Base-by-base conservation (phyloP, 1,140 invertebrate genomes). In the Notospermus geniculatus region DNA sequence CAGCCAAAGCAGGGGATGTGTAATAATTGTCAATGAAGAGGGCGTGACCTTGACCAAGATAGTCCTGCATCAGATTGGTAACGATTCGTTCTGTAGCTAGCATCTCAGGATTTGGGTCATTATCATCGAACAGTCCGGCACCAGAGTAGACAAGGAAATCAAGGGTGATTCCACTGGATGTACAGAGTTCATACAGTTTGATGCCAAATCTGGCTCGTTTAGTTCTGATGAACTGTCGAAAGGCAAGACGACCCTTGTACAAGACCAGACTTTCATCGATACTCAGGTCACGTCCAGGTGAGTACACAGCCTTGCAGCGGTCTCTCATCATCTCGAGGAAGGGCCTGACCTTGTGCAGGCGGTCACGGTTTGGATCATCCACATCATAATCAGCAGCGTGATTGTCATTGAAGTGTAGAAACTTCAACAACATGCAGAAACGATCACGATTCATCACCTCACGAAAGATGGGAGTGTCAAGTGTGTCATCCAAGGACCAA, bases 31-130 rank as follows among this genome's bases (percentile, higher is more conserved):
- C 46, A 23, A 27, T 50, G 46, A 23, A 50, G 4, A 50, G 46
- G 5, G n/a, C 25, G n/a, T 27, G 46, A 23, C 46, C 46, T 5
- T 50, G 5, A 50, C 25, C 25, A 5, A 50, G 25, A 50, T 50
- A 50, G 25, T 19, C n/a, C 25, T 50, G 46, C 46, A 50, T 50
- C 25, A n/a, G 46, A n/a, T 50, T 50, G 46, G 25, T n/a, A 23
- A n/a, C 46, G n/a, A 50, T 50, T 50, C 46, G n/a, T 50, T 50
- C 46, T 19, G 46, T 50, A 4, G 9, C 19, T 50, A 7, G n/a
- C 46, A 50, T 50, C 4, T 50, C 46, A 50, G 46, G 46, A 23
- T 50, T 50, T 50, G 46, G 46, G n/a, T 50, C 46, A 27, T 50
- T 19, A n/a, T 50, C 46, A 23, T 27, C 9, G 46, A 43, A 43